These are phyloP conservation scores for Pseudococcus longispinus DNA, from an alignment of 2,888 invertebrate species.

Conservation along the genomic window DNA sequence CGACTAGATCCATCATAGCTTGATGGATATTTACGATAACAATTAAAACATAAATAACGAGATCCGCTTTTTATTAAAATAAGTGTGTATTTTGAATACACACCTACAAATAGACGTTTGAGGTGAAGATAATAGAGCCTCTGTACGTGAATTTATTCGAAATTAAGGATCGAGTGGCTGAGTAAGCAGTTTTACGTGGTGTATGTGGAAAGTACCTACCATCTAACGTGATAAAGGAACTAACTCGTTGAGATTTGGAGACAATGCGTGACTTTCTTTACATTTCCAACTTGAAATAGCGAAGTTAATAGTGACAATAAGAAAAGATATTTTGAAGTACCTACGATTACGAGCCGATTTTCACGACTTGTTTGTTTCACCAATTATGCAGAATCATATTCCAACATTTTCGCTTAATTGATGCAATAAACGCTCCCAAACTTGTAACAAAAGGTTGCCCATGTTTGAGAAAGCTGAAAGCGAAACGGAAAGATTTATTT, in stretches of 20 bases:
- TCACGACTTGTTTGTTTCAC: background rate
- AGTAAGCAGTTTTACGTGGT: background rate
- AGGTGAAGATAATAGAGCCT: background rate
- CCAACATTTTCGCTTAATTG: no score
- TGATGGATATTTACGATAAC: slow-evolving; percentile 45
- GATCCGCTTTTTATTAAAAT: slow-evolving; percentile 24
- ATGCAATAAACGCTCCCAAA: no score
- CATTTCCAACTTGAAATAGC: background rate
- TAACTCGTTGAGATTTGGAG: background rate
- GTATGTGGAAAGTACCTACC: background rate
- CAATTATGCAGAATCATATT: no score
- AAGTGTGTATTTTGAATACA: background rate
- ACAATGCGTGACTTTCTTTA: background rate
- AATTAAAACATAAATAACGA: slow-evolving; percentile 36
- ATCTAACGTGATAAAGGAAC: background rate
- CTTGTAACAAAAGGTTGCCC: no score
- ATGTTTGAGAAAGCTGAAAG: no score
- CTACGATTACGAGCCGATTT: background rate
- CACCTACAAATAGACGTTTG: background rate
- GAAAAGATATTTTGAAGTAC: background rate
- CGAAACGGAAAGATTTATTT: no score
- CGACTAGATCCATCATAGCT: slow-evolving; percentile 6
- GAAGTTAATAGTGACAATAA: background rate
- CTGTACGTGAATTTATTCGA: background rate
- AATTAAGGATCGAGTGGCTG: background rate